Conservation (phyloP, 1,140 invertebrate species). For the Drosophila malerkotliana region DNA sequence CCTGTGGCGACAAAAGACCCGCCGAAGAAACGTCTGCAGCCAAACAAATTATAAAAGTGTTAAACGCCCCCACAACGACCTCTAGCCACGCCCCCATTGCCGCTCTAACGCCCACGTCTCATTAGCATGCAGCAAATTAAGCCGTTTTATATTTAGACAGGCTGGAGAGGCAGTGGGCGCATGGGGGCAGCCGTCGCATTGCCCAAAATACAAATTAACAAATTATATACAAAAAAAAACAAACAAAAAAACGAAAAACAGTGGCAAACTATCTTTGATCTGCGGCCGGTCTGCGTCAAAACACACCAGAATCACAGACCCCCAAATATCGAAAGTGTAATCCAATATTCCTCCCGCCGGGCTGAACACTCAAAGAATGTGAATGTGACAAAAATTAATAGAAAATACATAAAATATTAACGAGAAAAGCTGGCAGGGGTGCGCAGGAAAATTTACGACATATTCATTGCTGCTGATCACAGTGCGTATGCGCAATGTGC, state of each 20-base stretch:
- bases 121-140: conserved; percentile 80
- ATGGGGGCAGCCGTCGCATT: background rate
- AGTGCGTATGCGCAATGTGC: conserved; percentile 67
- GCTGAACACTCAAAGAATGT: conserved; percentile 35
- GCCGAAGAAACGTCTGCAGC: conserved; percentile 33
- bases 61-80: conserved; percentile 62
- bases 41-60: conserved; percentile 74
- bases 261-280: conserved; percentile 68
- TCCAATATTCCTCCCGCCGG: conserved; percentile 49
- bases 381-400: conserved; percentile 76
- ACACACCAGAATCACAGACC: conserved; percentile 54
- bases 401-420: conserved; percentile 76
- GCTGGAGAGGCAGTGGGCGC: background rate
- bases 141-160: conserved; percentile 71
- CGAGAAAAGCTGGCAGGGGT: conserved; percentile 20
- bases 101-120: conserved; percentile 22
- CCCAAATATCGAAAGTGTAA: conserved; percentile 60
- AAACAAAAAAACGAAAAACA: conserved; percentile 19
- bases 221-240: conserved; percentile 56
- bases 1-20: conserved; percentile 58
- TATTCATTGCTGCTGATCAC: conserved; percentile 29
- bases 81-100: conserved; percentile 14
- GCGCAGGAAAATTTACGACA: conserved; percentile 27
- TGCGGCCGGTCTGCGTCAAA: conserved; percentile 60
- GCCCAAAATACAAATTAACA: conserved; percentile 72